Percentiles rank a stretch among this genome's conserved stretches.
These are phyloP conservation scores for Nipponacmea schrenckii DNA, from an alignment of 2,888 invertebrate species.

Conservation along the genomic window DNA sequence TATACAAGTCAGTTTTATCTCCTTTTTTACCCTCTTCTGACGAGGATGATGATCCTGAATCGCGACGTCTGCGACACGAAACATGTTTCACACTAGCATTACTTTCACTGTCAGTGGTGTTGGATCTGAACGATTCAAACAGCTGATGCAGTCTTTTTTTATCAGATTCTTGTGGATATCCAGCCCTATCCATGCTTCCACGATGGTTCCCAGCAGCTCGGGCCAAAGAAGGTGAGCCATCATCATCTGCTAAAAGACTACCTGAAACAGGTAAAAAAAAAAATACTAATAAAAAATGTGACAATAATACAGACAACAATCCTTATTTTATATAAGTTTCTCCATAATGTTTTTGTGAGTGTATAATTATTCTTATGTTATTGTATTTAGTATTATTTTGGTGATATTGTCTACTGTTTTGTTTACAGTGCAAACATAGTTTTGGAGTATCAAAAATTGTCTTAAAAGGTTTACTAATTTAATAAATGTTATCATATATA, in stretches of 20 bases:
- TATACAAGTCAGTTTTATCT: neutral
- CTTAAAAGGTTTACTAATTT: too few relatives aligned
- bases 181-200: conserved; percentile 24
- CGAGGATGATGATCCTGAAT: conserved; percentile 22
- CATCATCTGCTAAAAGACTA: neutral
- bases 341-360: too few relatives aligned
- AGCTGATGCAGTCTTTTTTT: conserved; percentile 46
- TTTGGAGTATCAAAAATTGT: too few relatives aligned
- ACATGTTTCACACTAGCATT: conserved; percentile 22
- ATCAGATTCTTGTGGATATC: conserved; percentile 51
- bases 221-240: neutral
- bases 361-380: too few relatives aligned
- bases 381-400: too few relatives aligned
- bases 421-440: too few relatives aligned
- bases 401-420: too few relatives aligned
- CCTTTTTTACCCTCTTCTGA: conserved; percentile 10
- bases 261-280: neutral
- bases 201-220: neutral
- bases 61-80: conserved; percentile 27
- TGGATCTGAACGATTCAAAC: conserved; percentile 39
- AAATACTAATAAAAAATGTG: neutral
- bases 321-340: too few relatives aligned
- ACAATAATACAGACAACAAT: neutral
- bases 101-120: conserved; percentile 15
- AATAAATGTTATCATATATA: too few relatives aligned